Conservation (phyloP, 2,113 vertebrate species). For the Centropristis striata region DNA sequence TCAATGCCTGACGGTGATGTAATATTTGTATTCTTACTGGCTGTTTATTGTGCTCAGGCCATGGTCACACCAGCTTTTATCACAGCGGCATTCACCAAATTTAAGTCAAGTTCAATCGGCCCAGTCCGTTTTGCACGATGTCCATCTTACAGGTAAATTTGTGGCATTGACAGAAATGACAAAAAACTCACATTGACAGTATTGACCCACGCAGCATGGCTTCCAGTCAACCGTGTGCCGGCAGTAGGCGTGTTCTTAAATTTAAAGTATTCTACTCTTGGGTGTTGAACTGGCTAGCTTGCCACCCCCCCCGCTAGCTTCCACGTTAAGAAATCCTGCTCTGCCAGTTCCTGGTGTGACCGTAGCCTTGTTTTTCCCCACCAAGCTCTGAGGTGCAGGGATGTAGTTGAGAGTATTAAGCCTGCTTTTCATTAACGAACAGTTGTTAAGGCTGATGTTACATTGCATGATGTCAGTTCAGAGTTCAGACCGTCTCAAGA, state of each 20-base stretch:
- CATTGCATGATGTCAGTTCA: slow-evolving; percentile 45
- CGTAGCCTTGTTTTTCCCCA: slow-evolving; percentile 3
- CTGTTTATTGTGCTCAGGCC: slow-evolving; percentile 36
- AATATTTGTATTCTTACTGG: slow-evolving; percentile 52
- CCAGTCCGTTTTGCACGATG: neutral
- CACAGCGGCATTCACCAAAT: neutral
- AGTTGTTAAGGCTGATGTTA: slow-evolving; percentile 19
- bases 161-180: neutral
- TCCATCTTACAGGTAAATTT: neutral
- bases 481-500: slow-evolving; percentile 11
- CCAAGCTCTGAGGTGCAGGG: slow-evolving; percentile 14
- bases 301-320: slow-evolving; percentile 1
- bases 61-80: slow-evolving; percentile 54
- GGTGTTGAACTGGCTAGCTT: slow-evolving; percentile 15
- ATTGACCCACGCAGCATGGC: slow-evolving; percentile 28
- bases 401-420: slow-evolving; percentile 9
- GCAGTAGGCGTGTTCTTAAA: neutral
- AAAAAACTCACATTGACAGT: neutral
- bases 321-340: neutral
- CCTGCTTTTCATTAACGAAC: slow-evolving; percentile 37
- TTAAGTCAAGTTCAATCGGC: neutral
- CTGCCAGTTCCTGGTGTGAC: slow-evolving; percentile 43
- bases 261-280: slow-evolving; percentile 14
- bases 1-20: slow-evolving; percentile 37
- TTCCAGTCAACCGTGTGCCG: slow-evolving; percentile 6